Evolutionary conservation across 2,797 vertebrate species (phyloP).

Genomic region (Vipera ursinii): DNA sequence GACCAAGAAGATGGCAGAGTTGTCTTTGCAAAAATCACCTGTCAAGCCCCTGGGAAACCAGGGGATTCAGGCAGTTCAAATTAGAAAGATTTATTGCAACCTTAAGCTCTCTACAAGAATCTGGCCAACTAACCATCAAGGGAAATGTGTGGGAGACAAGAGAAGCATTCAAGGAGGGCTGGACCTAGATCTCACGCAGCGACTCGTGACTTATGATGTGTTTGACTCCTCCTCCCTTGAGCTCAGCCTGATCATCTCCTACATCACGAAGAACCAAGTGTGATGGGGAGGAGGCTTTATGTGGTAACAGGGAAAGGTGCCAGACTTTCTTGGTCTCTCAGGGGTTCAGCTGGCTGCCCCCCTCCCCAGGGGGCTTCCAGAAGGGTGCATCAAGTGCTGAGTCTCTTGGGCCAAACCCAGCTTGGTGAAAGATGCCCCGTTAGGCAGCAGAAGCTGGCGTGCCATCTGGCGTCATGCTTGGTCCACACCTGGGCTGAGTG

Average conservation of each 20-base stretch:
- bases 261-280: neutral
- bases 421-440: conserved; percentile 16
- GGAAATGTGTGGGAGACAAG: neutral
- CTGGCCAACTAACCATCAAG: neutral
- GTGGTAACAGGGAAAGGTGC: neutral
- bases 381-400: neutral
- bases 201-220: neutral
- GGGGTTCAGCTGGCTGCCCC: neutral
- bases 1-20: neutral
- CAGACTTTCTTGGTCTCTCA: neutral
- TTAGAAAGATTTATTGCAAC: neutral
- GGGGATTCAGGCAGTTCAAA: neutral
- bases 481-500: conserved; percentile 66
- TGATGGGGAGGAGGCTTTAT: neutral
- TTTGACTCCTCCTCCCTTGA: neutral
- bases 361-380: neutral
- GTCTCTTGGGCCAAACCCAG: neutral
- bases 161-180: neutral
- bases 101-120: neutral
- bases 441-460: conserved; percentile 26
- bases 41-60: neutral
- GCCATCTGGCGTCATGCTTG: conserved; percentile 45
- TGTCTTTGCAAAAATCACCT: neutral
- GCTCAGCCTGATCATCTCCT: neutral
- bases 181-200: neutral